Evolutionary conservation across 2,888 invertebrate genomes (phyloP).

Genomic region (Neoascia interrupta): DNA sequence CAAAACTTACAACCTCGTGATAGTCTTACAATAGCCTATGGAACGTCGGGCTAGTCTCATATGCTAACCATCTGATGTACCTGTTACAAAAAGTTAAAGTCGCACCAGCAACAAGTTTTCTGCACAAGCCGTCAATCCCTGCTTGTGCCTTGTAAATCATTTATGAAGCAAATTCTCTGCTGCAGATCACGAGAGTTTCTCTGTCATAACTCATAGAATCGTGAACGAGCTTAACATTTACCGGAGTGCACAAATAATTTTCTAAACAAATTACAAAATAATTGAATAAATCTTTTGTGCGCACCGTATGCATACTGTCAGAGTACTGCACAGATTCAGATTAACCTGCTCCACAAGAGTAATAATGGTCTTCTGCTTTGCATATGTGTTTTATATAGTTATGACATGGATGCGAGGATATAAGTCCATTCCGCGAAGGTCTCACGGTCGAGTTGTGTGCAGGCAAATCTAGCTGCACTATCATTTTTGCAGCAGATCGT

Average conservation of each 20-base stretch:
- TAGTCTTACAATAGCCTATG: too few species aligned
- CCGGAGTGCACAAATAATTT: constrained; percentile 38
- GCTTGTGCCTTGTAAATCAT: constrained; percentile 27
- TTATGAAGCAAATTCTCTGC: constrained; percentile 20
- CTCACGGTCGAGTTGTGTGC: constrained; percentile 33
- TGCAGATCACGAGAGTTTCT: constrained; percentile 2
- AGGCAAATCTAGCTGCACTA: constrained; percentile 26
- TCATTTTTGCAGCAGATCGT: constrained; percentile 24
- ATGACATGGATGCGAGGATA: neutral
- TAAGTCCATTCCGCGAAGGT: neutral
- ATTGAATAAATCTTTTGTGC: constrained; percentile 45
- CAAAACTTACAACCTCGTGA: too few species aligned
- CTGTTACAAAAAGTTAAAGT: too few species aligned
- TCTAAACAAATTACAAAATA: constrained; percentile 55
- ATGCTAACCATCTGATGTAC: too few species aligned
- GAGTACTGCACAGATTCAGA: constrained; percentile 13
- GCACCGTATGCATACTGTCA: neutral
- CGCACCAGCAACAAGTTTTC: too few species aligned
- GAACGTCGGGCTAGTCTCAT: too few species aligned
- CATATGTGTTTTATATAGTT: constrained; percentile 18
- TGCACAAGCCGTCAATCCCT: neutral
- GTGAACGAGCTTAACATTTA: constrained; percentile 37
- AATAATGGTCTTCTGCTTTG: constrained; percentile 29
- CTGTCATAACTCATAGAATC: constrained; percentile 24
- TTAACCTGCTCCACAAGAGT: constrained; percentile 20